A percentile compares a stretch with the other conserved stretches of the same genome.
These are phyloP conservation scores for Cerceris ruficornis DNA, from an alignment of 2,888 invertebrate species.

Conservation along the genomic window DNA sequence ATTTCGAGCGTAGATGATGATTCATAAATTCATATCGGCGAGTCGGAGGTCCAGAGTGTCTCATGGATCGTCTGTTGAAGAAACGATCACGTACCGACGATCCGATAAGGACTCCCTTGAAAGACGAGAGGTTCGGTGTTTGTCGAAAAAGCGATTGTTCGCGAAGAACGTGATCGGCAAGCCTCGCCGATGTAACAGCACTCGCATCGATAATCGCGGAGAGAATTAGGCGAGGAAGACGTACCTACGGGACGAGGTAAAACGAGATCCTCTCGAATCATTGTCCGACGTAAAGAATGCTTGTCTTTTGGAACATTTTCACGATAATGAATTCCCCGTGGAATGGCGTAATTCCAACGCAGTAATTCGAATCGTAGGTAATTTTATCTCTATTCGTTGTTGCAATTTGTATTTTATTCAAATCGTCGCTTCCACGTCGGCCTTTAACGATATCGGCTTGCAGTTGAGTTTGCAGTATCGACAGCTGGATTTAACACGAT, in stretches of 20 bases:
- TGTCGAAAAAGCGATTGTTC: neutral
- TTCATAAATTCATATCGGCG: slow-evolving; percentile 2
- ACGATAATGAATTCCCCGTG: too few relatives aligned
- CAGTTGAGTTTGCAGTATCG: neutral
- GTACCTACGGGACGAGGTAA: neutral
- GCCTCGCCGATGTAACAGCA: slow-evolving; percentile 11
- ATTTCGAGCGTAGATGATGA: slow-evolving; percentile 1
- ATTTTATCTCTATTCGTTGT: too few relatives aligned
- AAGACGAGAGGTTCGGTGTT: slow-evolving; percentile 32
- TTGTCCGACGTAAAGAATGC: too few relatives aligned
- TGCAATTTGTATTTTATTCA: too few relatives aligned
- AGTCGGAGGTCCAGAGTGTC: slow-evolving; percentile 21
- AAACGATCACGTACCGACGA: slow-evolving; percentile 37
- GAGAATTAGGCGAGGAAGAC: neutral
- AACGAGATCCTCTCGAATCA: too few relatives aligned
- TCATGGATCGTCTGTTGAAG: slow-evolving; percentile 29
- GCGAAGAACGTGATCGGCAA: slow-evolving; percentile 30
- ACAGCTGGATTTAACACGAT: neutral
- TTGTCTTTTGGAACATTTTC: too few relatives aligned
- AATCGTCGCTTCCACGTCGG: neutral
- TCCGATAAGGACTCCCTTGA: slow-evolving; percentile 22
- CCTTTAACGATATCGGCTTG: slow-evolving; percentile 9
- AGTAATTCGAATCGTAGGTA: too few relatives aligned
- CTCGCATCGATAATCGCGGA: slow-evolving; percentile 4
- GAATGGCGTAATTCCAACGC: too few relatives aligned